Conservation (phyloP, 2,888 invertebrate genomes). For the Drepanosiphum platanoidis region DNA sequence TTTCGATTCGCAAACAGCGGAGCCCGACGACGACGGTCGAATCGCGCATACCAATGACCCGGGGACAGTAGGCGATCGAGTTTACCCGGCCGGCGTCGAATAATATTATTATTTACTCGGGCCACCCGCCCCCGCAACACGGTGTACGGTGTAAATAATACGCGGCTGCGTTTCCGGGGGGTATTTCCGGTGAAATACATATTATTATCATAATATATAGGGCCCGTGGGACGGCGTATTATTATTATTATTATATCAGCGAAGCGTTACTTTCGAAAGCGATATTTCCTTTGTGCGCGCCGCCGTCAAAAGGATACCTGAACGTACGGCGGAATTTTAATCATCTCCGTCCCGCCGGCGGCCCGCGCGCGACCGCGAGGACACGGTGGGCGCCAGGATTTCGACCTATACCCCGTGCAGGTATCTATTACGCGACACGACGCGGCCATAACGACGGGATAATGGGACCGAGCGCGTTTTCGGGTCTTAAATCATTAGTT, state of each 20-base stretch:
- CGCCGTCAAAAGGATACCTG: constrained; percentile 25
- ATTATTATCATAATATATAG: neutral
- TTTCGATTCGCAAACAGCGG: too few relatives aligned
- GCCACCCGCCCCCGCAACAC: too few relatives aligned
- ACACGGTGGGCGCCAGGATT: neutral
- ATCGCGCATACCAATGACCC: neutral
- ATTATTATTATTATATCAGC: too few relatives aligned
- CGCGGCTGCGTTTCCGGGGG: neutral
- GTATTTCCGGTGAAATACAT: too few relatives aligned
- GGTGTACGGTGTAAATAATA: neutral
- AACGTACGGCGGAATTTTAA: constrained; percentile 2
- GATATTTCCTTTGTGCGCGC: constrained; percentile 24
- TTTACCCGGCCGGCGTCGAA: neutral
- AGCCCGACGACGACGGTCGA: neutral
- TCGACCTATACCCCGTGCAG: too few relatives aligned
- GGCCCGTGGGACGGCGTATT: neutral
- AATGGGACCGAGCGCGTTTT: too few relatives aligned
- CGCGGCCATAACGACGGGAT: too few relatives aligned
- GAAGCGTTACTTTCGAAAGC: constrained; percentile 16
- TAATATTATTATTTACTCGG: too few relatives aligned
- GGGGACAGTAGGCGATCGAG: neutral
- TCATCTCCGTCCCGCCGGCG: neutral
- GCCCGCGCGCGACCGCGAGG: neutral
- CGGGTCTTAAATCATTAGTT: too few relatives aligned
- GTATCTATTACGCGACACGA: too few relatives aligned